A percentile compares a stretch with the other conserved stretches of the same genome.
Conservation (phyloP, 2,113 vertebrate genomes). For the Loxodonta africana region DNA sequence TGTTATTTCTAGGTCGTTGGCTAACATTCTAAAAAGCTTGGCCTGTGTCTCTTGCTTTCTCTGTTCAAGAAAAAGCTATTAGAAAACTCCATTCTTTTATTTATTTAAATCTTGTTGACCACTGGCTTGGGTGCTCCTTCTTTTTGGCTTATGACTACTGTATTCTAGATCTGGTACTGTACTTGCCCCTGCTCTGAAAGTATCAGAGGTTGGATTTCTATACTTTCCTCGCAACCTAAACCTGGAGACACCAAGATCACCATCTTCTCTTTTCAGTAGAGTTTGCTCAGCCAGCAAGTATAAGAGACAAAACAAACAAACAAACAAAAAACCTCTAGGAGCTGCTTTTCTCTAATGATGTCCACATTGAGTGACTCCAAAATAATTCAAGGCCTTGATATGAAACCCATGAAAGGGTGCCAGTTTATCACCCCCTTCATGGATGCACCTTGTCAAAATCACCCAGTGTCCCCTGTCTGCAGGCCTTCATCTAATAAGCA, state of each 20-base stretch:
- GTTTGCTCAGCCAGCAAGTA: conserved; percentile 27
- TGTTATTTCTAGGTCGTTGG: neutral
- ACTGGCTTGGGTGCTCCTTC: neutral
- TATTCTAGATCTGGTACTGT: neutral
- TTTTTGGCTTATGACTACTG: neutral
- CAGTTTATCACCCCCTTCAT: neutral
- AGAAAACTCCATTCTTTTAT: neutral
- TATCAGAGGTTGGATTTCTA: neutral
- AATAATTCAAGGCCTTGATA: conserved; percentile 47
- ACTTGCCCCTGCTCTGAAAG: neutral
- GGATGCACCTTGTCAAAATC: neutral
- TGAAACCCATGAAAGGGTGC: neutral
- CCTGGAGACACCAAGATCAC: neutral
- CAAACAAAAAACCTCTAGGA: neutral
- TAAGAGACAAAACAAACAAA: neutral
- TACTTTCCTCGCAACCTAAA: neutral
- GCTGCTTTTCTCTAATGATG: conserved; percentile 55
- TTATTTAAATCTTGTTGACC: neutral
- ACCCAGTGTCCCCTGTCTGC: neutral
- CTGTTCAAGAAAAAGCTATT: neutral
- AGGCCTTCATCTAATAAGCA: conserved; percentile 18
- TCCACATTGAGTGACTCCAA: neutral
- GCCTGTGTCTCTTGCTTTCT: neutral
- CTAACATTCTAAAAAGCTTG: neutral
- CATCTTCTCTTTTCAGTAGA: neutral